Percentiles rank a stretch among this genome's conserved stretches.
These are phyloP conservation scores for Lineus longissimus DNA, from an alignment of 1,140 invertebrate genomes.

Conservation along the genomic window DNA sequence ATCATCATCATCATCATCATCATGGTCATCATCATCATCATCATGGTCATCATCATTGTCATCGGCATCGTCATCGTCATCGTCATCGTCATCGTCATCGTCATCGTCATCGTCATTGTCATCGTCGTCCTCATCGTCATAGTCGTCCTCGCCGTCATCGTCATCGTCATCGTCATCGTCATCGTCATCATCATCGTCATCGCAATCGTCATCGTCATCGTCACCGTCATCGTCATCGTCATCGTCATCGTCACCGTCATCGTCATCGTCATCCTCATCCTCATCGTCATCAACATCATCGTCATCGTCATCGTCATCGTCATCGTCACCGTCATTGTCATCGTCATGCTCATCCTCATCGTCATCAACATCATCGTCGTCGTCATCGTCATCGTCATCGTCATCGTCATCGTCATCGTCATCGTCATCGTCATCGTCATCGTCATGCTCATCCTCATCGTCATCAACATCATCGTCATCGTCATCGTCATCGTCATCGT, in stretches of 20 bases:
- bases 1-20: no score
- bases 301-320: slow-evolving; percentile 15
- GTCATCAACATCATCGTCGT: no score
- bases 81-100: slow-evolving; percentile 14
- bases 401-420: background rate
- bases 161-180: no score
- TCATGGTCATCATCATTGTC: background rate
- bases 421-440: no score
- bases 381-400: slow-evolving; percentile 10
- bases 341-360: no score
- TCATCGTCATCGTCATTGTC: no score
- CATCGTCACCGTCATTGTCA: no score
- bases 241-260: no score
- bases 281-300: slow-evolving; percentile 10
- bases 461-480: slow-evolving; percentile 10
- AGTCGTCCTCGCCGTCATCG: no score
- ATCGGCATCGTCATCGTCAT: slow-evolving; percentile 13
- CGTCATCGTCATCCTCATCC: background rate
- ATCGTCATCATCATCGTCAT: slow-evolving; percentile 10
- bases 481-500: no score
- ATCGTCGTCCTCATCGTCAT: no score
- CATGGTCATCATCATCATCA: background rate
- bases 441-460: background rate
- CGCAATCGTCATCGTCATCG: slow-evolving; percentile 13
- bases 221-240: slow-evolving; percentile 11